phyloP scores from a whole-genome alignment of 1,140 invertebrate genomes.

The Bombus polaris region DNA sequence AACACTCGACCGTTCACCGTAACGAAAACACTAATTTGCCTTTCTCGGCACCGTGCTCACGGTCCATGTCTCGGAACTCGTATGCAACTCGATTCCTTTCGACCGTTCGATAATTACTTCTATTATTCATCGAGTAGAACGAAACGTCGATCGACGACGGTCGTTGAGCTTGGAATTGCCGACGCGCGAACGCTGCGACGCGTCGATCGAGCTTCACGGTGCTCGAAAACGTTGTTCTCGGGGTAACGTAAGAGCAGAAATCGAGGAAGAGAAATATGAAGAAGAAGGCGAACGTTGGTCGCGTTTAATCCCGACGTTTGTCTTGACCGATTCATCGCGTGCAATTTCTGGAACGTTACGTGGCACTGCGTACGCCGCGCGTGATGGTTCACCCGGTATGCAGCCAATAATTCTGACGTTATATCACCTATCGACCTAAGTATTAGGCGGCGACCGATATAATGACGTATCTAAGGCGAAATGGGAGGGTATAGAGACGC shows the following conservation, averaged over 20 bases:
- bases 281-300: background rate
- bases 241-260: background rate
- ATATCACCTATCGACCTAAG: constrained; percentile 81
- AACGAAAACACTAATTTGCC: constrained; percentile 78
- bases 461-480: constrained; percentile 79
- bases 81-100: background rate
- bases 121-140: background rate
- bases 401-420: constrained; percentile 78
- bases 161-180: too few species aligned
- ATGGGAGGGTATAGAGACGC: constrained; percentile 73
- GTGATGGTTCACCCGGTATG: constrained; percentile 74
- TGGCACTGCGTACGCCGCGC: constrained; percentile 44
- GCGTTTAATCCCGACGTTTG: constrained; percentile 58
- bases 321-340: constrained; percentile 24
- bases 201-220: too few species aligned
- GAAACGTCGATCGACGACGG: background rate
- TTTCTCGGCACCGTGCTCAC: constrained; percentile 40
- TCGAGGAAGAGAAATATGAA: background rate
- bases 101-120: background rate
- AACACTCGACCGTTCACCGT: constrained; percentile 72
- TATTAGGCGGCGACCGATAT: constrained; percentile 81
- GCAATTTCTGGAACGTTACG: constrained; percentile 63
- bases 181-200: too few species aligned
- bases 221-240: background rate
- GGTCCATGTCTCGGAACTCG: background rate